phyloP scores from a whole-genome alignment of 2,888 invertebrate species.

The Oxyteleia sp. region DNA sequence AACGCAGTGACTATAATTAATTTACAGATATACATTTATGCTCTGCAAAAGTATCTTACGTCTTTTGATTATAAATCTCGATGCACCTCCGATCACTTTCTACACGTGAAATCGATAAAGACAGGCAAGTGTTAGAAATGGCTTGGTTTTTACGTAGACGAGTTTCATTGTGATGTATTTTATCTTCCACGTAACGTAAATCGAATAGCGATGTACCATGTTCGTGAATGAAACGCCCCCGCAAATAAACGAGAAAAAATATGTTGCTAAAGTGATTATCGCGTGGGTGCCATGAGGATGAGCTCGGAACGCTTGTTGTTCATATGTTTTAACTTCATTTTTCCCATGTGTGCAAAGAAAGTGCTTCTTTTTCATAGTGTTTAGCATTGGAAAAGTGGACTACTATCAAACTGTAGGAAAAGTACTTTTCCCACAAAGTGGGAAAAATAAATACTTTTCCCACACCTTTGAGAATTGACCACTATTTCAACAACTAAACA shows the following conservation, averaged over 20 bases:
- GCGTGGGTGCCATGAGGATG: not conserved
- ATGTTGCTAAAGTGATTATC: not conserved
- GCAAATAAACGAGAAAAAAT: constrained; percentile 15
- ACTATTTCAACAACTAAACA: too few species aligned
- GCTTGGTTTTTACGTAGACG: constrained; percentile 39
- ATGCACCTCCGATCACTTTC: constrained; percentile 52
- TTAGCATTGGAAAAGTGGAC: too few species aligned
- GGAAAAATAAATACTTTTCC: too few species aligned
- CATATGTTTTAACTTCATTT: not conserved
- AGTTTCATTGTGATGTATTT: constrained; percentile 12
- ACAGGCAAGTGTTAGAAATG: constrained; percentile 44
- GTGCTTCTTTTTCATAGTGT: too few species aligned
- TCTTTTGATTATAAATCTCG: constrained; percentile 61
- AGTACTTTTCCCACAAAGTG: too few species aligned
- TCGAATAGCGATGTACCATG: constrained; percentile 31
- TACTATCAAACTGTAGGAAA: too few species aligned
- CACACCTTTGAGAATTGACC: too few species aligned
- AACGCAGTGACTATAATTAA: constrained; percentile 61
- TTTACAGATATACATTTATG: constrained; percentile 56
- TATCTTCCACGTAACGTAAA: not conserved
- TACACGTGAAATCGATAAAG: constrained; percentile 44
- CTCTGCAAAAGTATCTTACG: constrained; percentile 55
- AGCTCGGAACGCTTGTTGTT: constrained; percentile 8
- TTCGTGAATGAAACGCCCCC: constrained; percentile 48
- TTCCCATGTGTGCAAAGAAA: too few species aligned